These are phyloP conservation scores for Molossus alvarezi DNA, from an alignment of 2,797 vertebrate species.

Conservation along the genomic window DNA sequence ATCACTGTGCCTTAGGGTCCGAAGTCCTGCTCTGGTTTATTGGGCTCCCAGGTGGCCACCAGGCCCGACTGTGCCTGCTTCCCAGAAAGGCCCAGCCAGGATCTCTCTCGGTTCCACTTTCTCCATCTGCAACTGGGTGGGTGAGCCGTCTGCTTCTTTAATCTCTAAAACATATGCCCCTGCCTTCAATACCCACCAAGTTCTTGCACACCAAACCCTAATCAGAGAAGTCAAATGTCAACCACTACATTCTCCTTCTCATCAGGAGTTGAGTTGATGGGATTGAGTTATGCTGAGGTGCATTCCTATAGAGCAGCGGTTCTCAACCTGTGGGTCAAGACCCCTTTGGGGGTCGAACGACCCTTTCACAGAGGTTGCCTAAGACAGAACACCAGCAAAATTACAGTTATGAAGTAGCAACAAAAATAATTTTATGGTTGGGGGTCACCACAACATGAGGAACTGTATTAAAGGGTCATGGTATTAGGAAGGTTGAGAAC, in stretches of 20 bases:
- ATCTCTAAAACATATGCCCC: not conserved
- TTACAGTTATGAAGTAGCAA: no score
- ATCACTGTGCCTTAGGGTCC: not conserved
- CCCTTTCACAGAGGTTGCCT: no score
- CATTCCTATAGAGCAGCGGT: not conserved
- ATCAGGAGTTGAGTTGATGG: not conserved
- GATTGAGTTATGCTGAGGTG: not conserved
- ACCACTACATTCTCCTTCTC: not conserved
- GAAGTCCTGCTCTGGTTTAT: not conserved
- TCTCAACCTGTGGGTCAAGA: no score
- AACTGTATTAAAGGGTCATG: no score
- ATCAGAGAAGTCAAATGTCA: conserved; percentile 7
- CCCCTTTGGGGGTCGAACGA: no score
- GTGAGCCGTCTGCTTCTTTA: not conserved
- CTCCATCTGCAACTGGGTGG: not conserved
- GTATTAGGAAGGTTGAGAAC: no score
- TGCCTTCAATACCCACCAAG: not conserved
- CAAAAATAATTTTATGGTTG: no score
- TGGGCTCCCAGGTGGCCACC: not conserved
- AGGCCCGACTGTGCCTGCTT: not conserved
- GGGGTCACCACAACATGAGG: no score
- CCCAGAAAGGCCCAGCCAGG: not conserved
- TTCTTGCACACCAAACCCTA: not conserved
- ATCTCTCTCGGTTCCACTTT: not conserved
- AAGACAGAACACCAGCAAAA: no score